Conservation (phyloP, 2,797 vertebrate species). For the Chaenodraco wilsoni region DNA sequence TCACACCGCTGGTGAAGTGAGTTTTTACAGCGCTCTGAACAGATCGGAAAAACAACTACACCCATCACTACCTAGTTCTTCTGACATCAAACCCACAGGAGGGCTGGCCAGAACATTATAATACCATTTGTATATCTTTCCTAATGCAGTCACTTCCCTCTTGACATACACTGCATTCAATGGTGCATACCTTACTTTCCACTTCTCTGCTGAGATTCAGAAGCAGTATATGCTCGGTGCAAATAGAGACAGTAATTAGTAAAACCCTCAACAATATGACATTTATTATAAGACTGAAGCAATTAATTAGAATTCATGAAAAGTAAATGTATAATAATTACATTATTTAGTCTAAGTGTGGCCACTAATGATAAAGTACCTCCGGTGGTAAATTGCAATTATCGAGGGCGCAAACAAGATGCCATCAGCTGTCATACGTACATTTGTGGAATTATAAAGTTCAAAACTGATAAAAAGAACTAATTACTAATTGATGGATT, state of each 20-base stretch:
- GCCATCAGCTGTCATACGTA: slow-evolving; percentile 44
- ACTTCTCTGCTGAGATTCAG: not conserved
- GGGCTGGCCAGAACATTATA: not conserved
- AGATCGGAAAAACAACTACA: not conserved
- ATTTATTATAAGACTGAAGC: not conserved
- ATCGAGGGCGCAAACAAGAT: slow-evolving; percentile 39
- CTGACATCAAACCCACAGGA: not conserved
- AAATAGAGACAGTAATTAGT: slow-evolving; percentile 29
- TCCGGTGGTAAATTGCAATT: slow-evolving; percentile 60
- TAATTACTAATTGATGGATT: slow-evolving; percentile 65
- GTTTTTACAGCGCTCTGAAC: not conserved
- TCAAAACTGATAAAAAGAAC: slow-evolving; percentile 49
- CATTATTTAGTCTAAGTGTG: slow-evolving; percentile 53
- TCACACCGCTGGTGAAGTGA: no score
- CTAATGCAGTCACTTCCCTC: slow-evolving; percentile 5
- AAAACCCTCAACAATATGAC: slow-evolving; percentile 20
- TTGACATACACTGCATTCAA: not conserved
- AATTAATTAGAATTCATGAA: slow-evolving; percentile 44
- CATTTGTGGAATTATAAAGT: slow-evolving; percentile 47
- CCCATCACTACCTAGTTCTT: not conserved
- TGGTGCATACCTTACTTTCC: not conserved
- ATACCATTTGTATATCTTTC: not conserved
- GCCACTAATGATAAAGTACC: slow-evolving; percentile 51
- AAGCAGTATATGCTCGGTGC: slow-evolving; percentile 6
- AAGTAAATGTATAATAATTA: slow-evolving; percentile 59